Base-by-base conservation (phyloP, 2,888 invertebrate genomes). In the Oscheius sp. region DNA sequence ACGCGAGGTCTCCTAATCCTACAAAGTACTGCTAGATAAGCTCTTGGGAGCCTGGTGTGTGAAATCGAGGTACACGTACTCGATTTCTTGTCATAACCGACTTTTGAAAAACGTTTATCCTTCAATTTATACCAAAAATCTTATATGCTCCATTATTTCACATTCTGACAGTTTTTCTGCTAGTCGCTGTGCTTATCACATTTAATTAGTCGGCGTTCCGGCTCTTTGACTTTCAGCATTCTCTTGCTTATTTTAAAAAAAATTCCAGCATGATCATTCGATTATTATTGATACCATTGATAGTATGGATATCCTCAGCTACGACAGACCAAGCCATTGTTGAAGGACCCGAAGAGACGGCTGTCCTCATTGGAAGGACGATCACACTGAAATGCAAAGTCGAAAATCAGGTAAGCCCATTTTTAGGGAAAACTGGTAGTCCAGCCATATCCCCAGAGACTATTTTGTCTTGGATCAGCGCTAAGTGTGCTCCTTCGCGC, bases 301-400 rank as follows among this genome's bases (percentile, higher is more conserved):
- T 80, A 53, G 73, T 73, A 32, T 42, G 35, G 55, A 66, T n/a
- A 37, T 51, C 11, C 11, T 55, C 29, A 33, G 13, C 35, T 9
- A 9, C 2, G 1, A 70, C 76, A 29, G 75, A 78, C 65, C 85
- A 85, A 74, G 71, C 79, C 47, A 85, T 85, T 63, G 78, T 79
- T 21, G 83, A 83, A 76, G 83, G 83, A 7, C 85, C 85, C 1
- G 74, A 77, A 65, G 85, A 84, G 42, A 81, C 82, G 2, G 32
- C 75, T 21, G 80, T 79, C 1, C 70, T 79, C 11, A 74, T 86
- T 32, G 85, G 84, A 29, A 83, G 81, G 73, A 84, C 85, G 4
- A 84, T 83, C 29, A 73, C 83, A 37, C 68, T 87, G 57, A 82
- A 80, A 72, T 87, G 87, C 70, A 76, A 77, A 59, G 87, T 87